phyloP scores from a whole-genome alignment of 2,113 vertebrate species.

The Callaeas wilsoni region DNA sequence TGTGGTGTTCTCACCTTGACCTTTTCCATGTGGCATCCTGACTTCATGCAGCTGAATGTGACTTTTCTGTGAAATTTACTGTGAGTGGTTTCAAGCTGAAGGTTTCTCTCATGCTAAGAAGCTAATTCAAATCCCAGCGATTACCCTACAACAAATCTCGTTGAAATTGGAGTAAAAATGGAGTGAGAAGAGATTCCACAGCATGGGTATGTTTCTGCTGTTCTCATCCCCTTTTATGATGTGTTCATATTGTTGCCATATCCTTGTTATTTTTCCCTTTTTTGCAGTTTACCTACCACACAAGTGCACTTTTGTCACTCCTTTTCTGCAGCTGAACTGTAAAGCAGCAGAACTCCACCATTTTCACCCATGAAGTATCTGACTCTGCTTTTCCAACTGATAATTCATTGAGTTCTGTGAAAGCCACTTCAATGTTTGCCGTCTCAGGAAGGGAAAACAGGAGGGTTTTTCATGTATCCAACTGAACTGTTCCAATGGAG shows the following conservation, averaged over 20 bases:
- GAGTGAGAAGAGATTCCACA: neutral
- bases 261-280: neutral
- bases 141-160: neutral
- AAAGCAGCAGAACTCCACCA: neutral
- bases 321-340: neutral
- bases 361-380: neutral
- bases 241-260: neutral
- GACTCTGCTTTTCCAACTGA: neutral
- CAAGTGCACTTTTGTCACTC: neutral
- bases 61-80: neutral
- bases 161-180: neutral
- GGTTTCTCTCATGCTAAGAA: neutral
- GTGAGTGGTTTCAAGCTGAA: neutral
- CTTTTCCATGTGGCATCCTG: neutral
- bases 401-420: neutral
- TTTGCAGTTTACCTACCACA: neutral
- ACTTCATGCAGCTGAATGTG: neutral
- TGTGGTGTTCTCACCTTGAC: neutral
- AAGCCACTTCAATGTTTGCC: neutral
- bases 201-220: neutral
- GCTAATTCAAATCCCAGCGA: neutral
- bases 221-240: neutral
- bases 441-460: neutral
- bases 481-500: neutral
- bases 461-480: neutral